A percentile compares a stretch with the other conserved stretches of the same genome.
These are phyloP conservation scores for Sarcophaga subvicina DNA, from an alignment of 2,888 invertebrate species.

Conservation along the genomic window DNA sequence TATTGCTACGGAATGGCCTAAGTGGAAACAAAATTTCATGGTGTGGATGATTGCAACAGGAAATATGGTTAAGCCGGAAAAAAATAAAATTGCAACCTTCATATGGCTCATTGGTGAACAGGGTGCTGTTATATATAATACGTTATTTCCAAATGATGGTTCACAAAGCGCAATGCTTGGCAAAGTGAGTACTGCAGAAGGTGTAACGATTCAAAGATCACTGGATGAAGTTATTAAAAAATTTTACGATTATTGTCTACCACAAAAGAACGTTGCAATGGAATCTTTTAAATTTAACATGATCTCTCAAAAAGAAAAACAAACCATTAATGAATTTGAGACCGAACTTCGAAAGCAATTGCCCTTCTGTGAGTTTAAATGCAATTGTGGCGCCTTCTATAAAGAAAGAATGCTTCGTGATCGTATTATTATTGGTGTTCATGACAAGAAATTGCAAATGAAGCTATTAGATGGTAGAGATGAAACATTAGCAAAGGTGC, in stretches of 20 bases:
- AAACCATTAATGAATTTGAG: conserved; percentile 14
- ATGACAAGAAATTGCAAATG: background rate
- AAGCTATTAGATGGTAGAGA: too few species aligned
- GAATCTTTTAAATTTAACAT: background rate
- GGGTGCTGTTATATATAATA: conserved; percentile 24
- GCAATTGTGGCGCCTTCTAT: background rate
- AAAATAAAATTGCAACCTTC: conserved; percentile 34
- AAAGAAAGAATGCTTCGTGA: conserved; percentile 14
- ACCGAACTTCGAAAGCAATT: conserved; percentile 14
- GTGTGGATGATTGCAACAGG: too few species aligned
- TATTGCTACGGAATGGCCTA: conserved; percentile 4
- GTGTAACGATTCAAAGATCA: background rate
- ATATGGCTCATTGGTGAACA: conserved; percentile 25
- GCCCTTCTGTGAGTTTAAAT: conserved; percentile 19
- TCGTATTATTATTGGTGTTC: conserved; percentile 6
- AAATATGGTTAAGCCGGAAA: background rate
- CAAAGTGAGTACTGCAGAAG: background rate
- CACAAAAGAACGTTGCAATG: conserved; percentile 29
- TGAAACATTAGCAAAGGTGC: too few species aligned
- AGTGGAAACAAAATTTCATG: background rate
- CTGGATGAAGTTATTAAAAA: conserved; percentile 17
- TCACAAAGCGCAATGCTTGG: conserved; percentile 17
- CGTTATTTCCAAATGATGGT: conserved; percentile 25
- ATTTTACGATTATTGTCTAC: background rate
- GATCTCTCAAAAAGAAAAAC: conserved; percentile 11